Evolutionary conservation across 2,113 vertebrate species (phyloP), one percentile per base, ranked within the genome.

Genomic region (Rissa tridactyla): DNA sequence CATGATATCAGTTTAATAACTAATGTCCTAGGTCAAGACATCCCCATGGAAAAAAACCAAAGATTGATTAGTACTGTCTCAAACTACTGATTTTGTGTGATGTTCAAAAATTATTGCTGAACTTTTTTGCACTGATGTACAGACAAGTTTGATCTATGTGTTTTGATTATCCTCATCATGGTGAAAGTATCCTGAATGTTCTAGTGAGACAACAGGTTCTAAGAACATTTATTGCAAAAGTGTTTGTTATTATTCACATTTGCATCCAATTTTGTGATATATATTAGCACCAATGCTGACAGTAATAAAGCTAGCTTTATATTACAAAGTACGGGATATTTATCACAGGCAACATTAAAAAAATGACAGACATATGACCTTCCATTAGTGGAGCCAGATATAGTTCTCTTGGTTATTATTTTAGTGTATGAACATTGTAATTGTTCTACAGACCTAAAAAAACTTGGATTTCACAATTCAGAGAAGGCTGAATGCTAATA

Each of bases 31-130:
- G 18, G 30, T 27, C 42, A 83, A 80, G 44, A 47, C 5, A 82
- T 13, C 3, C 7, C 19, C 0, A 0, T 23, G 16, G 13, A 4
- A 66, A 44, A 76, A 32, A 27, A 0, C 0, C 2, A 57, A 38
- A 42, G 4, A 55, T 15, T 55, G 42, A 29, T 69, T 80, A 52
- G n/a, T 20, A 25, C 3, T 20, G 19, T 38, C 70, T 49, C 15
- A 46, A 68, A 36, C 5, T 36, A 51, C 36, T 52, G 47, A 62
- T 32, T 69, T 65, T 23, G 51, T 54, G 17, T 49, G 65, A 49
- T 55, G 42, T 27, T 62, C 46, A 87, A 82, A 92, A 88, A 61
- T 54, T 38, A 22, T 4, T 46, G 22, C 25, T 66, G 69, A 75
- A 49, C 5, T 14, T 26, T 69, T 55, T 75, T 87, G 21, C 30